These are phyloP conservation scores for Schlechtendalia chinensis DNA, from an alignment of 1,140 invertebrate species.

Conservation along the genomic window DNA sequence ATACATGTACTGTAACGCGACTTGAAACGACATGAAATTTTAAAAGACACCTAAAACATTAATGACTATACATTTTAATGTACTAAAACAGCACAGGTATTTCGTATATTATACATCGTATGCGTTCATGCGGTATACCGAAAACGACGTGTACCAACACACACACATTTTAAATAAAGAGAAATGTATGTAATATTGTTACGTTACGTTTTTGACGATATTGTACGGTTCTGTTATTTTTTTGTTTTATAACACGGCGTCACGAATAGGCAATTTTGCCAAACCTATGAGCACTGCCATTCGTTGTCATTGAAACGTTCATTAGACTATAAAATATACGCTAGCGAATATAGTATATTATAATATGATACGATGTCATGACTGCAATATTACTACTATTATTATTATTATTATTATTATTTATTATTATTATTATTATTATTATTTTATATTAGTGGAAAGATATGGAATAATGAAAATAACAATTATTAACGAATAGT, in stretches of 20 bases:
- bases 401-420: too few relatives aligned
- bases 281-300: too few relatives aligned
- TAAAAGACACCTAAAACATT: background rate
- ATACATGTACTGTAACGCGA: background rate
- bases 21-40: background rate
- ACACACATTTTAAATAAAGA: slow-evolving; percentile 13
- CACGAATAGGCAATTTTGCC: slow-evolving; percentile 22
- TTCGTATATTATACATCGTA: background rate
- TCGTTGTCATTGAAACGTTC: background rate
- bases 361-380: too few relatives aligned
- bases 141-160: background rate
- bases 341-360: too few relatives aligned
- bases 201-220: background rate
- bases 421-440: too few relatives aligned
- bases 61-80: background rate
- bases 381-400: too few relatives aligned
- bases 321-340: background rate
- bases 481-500: too few relatives aligned
- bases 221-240: background rate
- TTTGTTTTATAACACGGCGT: background rate
- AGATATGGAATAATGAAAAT: too few relatives aligned
- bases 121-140: background rate
- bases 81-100: slow-evolving; percentile 16
- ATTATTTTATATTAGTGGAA: too few relatives aligned
- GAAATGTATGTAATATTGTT: background rate